Conservation (phyloP, 2,888 invertebrate genomes). For the Cinara cedri region DNA sequence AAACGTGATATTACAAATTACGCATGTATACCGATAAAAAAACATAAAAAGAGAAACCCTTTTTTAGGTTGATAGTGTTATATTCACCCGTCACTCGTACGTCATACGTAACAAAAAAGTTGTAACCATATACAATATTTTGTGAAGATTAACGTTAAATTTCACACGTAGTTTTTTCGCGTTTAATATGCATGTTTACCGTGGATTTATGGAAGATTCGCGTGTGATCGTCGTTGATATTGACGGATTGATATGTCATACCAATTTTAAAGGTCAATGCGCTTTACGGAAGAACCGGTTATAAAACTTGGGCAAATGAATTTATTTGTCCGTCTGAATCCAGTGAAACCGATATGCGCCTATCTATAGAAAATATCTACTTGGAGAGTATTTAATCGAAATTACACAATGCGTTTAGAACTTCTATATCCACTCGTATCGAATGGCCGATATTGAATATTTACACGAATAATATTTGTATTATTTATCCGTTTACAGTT, state of each 20-base stretch:
- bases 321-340: background rate
- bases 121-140: background rate
- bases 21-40: background rate
- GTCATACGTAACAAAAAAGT: slow-evolving; percentile 12
- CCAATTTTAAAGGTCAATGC: slow-evolving; percentile 5
- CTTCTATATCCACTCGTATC: background rate
- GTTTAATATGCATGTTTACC: background rate
- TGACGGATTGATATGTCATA: slow-evolving; percentile 1
- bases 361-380: too few species aligned
- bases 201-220: background rate
- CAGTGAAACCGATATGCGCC: background rate
- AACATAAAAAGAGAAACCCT: background rate
- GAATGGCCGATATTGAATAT: too few species aligned
- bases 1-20: background rate
- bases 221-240: background rate
- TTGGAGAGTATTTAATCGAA: background rate
- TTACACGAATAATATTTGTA: too few species aligned
- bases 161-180: background rate
- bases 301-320: background rate
- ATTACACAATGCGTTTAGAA: background rate
- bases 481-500: too few species aligned
- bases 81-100: background rate
- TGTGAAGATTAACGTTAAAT: background rate
- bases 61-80: background rate
- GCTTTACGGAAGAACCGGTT: background rate